A percentile compares a stretch with the other conserved stretches of the same genome.
These are phyloP conservation scores for Sclerurus mexicanus DNA, from an alignment of 2,113 vertebrate genomes.

Conservation along the genomic window DNA sequence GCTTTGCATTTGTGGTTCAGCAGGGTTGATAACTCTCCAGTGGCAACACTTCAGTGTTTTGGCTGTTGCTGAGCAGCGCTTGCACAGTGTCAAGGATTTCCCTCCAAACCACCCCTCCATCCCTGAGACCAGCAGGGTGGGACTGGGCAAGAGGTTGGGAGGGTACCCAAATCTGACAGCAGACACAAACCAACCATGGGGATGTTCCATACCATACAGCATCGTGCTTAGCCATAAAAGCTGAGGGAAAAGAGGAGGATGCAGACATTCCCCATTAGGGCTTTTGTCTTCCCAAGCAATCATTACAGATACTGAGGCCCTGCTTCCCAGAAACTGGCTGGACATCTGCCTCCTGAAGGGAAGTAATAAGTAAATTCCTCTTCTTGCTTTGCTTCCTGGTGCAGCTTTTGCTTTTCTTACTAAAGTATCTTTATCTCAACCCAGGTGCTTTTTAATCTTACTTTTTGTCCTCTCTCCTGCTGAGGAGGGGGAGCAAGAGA, in stretches of 20 bases:
- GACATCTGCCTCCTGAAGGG: background rate
- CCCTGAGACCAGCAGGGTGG: background rate
- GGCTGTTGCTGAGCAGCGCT: background rate
- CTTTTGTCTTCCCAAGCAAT: background rate
- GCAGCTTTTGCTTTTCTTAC: background rate
- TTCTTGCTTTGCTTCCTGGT: background rate
- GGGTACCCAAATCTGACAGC: background rate
- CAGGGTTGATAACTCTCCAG: background rate
- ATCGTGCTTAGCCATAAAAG: background rate
- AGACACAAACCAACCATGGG: accelerated
- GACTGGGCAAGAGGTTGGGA: background rate
- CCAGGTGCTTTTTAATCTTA: background rate
- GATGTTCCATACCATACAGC: accelerated
- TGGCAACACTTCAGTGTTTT: background rate
- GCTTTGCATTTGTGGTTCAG: background rate
- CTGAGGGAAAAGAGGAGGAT: background rate
- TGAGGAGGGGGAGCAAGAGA: background rate
- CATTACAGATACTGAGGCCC: background rate
- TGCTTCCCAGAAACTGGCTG: background rate
- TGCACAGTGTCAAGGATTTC: background rate
- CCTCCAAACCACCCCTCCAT: background rate
- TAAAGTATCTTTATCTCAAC: background rate
- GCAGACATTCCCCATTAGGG: background rate
- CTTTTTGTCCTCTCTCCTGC: background rate
- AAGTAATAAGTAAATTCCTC: background rate